Conservation (phyloP, 2,888 invertebrate genomes). For the Pachliopta kotzebuea region DNA sequence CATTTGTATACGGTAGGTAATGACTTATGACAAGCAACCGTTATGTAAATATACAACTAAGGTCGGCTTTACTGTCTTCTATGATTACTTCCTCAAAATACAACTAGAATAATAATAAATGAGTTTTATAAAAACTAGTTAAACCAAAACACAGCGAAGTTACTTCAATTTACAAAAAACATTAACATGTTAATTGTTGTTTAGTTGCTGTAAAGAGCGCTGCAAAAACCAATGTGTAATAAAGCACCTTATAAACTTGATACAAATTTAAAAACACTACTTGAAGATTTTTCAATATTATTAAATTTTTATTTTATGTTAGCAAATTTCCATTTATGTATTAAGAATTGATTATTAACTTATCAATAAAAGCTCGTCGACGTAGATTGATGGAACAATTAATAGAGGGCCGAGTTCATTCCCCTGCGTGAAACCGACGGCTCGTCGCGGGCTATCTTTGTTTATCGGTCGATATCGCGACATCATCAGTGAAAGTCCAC, state of each 20-base stretch:
- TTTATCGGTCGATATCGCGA: conserved; percentile 56
- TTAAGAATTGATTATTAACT: neutral
- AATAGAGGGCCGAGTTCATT: conserved; percentile 53
- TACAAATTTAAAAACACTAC: neutral
- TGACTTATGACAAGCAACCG: conserved; percentile 1
- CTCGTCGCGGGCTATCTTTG: conserved; percentile 49
- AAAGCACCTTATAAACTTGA: neutral
- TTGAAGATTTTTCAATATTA: too few relatives aligned
- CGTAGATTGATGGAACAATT: conserved; percentile 22
- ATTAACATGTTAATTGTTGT: neutral
- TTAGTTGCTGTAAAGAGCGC: neutral
- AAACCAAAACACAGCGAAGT: neutral
- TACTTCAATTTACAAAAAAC: neutral
- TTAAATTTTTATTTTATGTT: too few relatives aligned
- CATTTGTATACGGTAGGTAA: conserved; percentile 4
- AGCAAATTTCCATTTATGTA: neutral
- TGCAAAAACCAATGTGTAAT: neutral
- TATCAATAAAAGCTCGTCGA: conserved; percentile 2
- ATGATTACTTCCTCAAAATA: conserved; percentile 14
- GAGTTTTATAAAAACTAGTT: too few relatives aligned
- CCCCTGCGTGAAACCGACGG: conserved; percentile 51
- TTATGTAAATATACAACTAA: conserved; percentile 11
- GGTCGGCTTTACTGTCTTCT: conserved; percentile 2
- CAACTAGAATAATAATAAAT: neutral
- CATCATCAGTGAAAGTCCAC: conserved; percentile 48